Evolutionary conservation across 2,888 invertebrate genomes (phyloP), one percentile per base, ranked within the genome.

Genomic region (Masnerella sp.): DNA sequence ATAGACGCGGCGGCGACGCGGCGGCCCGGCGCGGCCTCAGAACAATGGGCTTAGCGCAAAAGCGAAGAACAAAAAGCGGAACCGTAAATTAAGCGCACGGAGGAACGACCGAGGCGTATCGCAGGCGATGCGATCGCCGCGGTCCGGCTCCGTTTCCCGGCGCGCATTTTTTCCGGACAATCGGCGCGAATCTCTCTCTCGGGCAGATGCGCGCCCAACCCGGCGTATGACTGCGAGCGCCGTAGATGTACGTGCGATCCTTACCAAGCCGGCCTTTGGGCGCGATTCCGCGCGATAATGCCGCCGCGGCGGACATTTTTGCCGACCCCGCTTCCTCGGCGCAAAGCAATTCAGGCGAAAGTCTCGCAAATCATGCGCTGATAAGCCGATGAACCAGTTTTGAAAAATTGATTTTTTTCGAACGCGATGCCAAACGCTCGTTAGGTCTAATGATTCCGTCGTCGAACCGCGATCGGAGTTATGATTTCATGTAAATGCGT

Each of bases 111-210:
- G 72, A 67, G 72, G 72, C 67, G 72, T 73, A 73, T 73, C 72
- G 72, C 56, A 52, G 52, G 68, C 67, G 73, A 73, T 62, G 68
- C 73, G 67, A 73, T 61, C 68, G 68, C 62, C 62, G 62, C 51
- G 73, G 61, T 65, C 61, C 56, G 49, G 56, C 47, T 58, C 68
- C 52, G 64, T 70, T 70, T 65, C 74, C 70, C 54, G 69, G 47
- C 54, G 61, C 40, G 47, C 61, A 74, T 74, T 74, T 74, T 74
- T 74, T 70, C 74, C 70, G 74, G 65, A 70, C 74, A 74, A 74
- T 74, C 74, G 74, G 74, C 61, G 70, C 74, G 70, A 70, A 74
- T 74, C 74, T 70, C 54, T 61, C 74, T 74, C 74, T 65, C 70
- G 74, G 74, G 70, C 70, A 65, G 65, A 70, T 70, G 70, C 42